Evolutionary conservation across 2,113 vertebrate species (phyloP).

Genomic region (Morone saxatilis): DNA sequence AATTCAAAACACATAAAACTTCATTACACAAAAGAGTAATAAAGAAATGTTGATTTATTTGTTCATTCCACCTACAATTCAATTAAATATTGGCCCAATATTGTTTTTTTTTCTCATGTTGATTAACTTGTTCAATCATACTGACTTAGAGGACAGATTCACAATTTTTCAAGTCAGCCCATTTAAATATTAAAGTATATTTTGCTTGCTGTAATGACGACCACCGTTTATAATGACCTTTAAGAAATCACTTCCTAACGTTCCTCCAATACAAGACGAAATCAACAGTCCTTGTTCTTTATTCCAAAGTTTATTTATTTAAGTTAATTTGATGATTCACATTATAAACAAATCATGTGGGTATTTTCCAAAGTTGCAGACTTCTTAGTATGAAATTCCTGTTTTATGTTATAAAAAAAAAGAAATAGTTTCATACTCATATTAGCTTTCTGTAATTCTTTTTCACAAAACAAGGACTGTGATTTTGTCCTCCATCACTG

Average conservation of each 20-base stretch:
- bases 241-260: background rate
- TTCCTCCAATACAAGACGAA: no score
- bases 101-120: background rate
- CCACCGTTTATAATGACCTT: background rate
- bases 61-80: background rate
- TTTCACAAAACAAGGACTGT: background rate
- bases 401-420: background rate
- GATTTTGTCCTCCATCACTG: background rate
- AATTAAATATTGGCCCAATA: no score
- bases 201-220: background rate
- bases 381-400: background rate
- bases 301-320: background rate
- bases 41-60: background rate
- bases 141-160: background rate
- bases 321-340: background rate
- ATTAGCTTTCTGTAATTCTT: background rate
- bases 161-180: background rate
- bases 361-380: background rate
- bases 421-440: background rate
- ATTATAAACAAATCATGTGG: background rate
- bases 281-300: background rate
- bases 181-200: background rate
- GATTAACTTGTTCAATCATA: background rate
- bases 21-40: background rate
- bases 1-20: background rate